phyloP scores from a whole-genome alignment of 2,113 vertebrate genomes.

The Ailuropoda melanoleuca region DNA sequence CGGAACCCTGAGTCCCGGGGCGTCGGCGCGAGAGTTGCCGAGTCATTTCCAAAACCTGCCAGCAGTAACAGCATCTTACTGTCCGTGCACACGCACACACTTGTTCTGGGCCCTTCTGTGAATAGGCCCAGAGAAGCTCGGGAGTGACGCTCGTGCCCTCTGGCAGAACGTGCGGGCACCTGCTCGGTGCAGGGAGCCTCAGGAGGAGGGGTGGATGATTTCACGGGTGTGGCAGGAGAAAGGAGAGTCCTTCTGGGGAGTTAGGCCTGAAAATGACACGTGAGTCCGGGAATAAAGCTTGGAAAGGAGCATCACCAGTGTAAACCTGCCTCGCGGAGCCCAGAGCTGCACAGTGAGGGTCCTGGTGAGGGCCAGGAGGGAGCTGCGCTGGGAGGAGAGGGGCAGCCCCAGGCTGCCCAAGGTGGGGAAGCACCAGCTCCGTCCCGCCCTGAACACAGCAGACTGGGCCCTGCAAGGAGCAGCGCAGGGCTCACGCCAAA shows the following conservation, averaged over 20 bases:
- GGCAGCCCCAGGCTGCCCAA: background rate
- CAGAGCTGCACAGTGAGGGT: background rate
- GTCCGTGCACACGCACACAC: background rate
- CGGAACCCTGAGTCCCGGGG: background rate
- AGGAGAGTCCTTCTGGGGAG: background rate
- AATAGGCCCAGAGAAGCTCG: background rate
- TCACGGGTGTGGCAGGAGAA: background rate
- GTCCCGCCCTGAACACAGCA: conserved; percentile 51
- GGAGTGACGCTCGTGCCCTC: background rate
- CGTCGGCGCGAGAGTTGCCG: accelerated
- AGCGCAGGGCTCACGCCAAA: conserved; percentile 51
- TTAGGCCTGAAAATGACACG: background rate
- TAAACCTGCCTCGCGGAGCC: background rate
- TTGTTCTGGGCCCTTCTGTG: background rate
- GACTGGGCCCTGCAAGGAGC: conserved; percentile 52
- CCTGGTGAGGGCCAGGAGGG: background rate
- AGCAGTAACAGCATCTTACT: too few species aligned
- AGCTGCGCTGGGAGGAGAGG: conserved; percentile 37
- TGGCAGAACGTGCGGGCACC: background rate
- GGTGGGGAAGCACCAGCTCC: conserved; percentile 19
- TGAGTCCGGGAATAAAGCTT: background rate
- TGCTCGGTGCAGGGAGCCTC: background rate
- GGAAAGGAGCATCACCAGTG: conserved; percentile 44
- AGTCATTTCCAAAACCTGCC: background rate
- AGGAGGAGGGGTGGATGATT: background rate